Conservation (phyloP, 2,888 invertebrate species). For the Macrophya annulata region DNA sequence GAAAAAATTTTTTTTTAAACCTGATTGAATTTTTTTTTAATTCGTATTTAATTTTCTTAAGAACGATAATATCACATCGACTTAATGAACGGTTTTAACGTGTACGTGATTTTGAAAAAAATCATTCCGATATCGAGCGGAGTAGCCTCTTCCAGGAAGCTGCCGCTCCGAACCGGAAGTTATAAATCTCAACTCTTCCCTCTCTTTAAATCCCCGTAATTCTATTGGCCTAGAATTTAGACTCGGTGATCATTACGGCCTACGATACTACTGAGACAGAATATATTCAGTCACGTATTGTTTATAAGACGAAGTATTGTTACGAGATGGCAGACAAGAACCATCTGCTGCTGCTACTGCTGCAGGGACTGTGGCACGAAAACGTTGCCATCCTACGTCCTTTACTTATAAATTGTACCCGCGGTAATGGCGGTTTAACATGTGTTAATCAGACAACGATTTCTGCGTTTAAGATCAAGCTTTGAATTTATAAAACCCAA, state of each 20-base stretch:
- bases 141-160: constrained; percentile 67
- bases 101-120: not conserved
- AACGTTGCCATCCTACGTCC: constrained; percentile 48
- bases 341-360: constrained; percentile 69
- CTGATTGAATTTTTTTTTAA: not conserved
- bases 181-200: constrained; percentile 72
- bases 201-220: constrained; percentile 59
- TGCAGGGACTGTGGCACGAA: constrained; percentile 34
- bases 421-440: constrained; percentile 2
- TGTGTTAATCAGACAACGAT: not conserved
- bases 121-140: constrained; percentile 44
- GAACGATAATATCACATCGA: not conserved
- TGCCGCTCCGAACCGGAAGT: constrained; percentile 67
- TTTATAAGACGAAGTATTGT: constrained; percentile 74
- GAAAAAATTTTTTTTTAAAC: not conserved
- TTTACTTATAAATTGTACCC: constrained; percentile 30
- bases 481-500: not conserved
- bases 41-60: not conserved
- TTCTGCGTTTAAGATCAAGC: not conserved
- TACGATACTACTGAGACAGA: constrained; percentile 58
- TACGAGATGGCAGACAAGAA: constrained; percentile 73
- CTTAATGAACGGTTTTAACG: not conserved
- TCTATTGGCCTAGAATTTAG: constrained; percentile 62
- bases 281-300: constrained; percentile 64
- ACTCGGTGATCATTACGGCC: not conserved